phyloP scores from a whole-genome alignment of 2,113 vertebrate genomes.

The Anarrhichthys ocellatus region DNA sequence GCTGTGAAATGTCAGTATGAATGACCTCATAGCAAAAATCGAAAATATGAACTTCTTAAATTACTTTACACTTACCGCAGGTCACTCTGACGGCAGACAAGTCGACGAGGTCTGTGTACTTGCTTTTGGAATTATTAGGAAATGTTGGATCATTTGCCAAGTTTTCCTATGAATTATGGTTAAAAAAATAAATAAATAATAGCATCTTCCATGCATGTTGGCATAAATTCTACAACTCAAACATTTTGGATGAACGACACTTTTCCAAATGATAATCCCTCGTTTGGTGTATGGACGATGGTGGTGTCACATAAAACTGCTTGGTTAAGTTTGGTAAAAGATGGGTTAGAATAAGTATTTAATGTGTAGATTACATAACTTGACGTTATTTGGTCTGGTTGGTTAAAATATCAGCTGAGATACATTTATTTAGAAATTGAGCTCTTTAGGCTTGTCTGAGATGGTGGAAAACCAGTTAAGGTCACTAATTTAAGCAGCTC shows the following conservation, averaged over 20 bases:
- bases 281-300: background rate
- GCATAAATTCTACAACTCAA: background rate
- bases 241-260: background rate
- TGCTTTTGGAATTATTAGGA: background rate
- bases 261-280: background rate
- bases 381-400: background rate
- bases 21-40: background rate
- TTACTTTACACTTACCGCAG: background rate
- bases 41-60: background rate
- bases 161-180: background rate
- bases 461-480: background rate
- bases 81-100: background rate
- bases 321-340: too few relatives aligned
- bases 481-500: background rate
- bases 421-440: background rate
- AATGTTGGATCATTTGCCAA: background rate
- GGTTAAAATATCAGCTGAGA: background rate
- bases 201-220: background rate
- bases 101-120: background rate
- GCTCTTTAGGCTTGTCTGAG: background rate
- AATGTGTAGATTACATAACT: too few relatives aligned
- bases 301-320: background rate
- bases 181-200: background rate
- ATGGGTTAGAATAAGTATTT: too few relatives aligned
- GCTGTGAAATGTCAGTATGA: slow-evolving; percentile 9